Base-by-base conservation (phyloP, 2,888 invertebrate species). In the Zelleria hepariella region DNA sequence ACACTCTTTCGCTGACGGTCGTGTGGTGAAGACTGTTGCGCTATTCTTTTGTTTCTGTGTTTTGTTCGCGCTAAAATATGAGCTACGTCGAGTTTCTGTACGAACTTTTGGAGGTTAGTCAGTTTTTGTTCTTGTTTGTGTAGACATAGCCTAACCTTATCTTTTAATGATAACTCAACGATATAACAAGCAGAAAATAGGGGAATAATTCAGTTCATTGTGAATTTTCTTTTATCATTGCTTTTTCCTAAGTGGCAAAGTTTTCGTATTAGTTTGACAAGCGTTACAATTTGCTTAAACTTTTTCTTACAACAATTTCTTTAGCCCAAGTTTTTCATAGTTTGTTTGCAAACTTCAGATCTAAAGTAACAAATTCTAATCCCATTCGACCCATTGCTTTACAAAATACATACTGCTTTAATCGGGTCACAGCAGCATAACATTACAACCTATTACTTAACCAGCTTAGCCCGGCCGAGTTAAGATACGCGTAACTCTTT, bases 1-100 rank as follows among this genome's bases (percentile, higher is more conserved):
- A 72, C 79, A 80, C 77, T 80, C 73, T 71, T 66, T 67, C 72
- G 64, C 67, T 64, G 68, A 68, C 57, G 71, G 62, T 71, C 72
- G 76, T 67, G 70, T 71, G 65, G 78, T 71, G 62, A 59, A 61
- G 59, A 57, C 58, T 57, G 56, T 59, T 57, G 47, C 23, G 23
- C 32, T 55, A 32, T 58, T 53, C 32, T 58, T 56, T 48, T 54
- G 48, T 32, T 42, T 42, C 61, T 68, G 65, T 63, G 60, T 66
- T 60, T 61, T 58, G 57, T 61, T 48, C 56, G 48, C 49, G 5
- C 2, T 15, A 3, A 51, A 62, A 63, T 60, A 86, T 86, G 82
- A 81, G 78, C 69, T 85, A 84, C 68, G 81, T 86, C 63, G 82
- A 83, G 59, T 84, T 85, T 65, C 70, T 86, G 20, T 83, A 86